Percentiles rank a stretch among this genome's conserved stretches.
These are phyloP conservation scores for Micromesistius poutassou DNA, from an alignment of 2,797 vertebrate species.

Conservation along the genomic window DNA sequence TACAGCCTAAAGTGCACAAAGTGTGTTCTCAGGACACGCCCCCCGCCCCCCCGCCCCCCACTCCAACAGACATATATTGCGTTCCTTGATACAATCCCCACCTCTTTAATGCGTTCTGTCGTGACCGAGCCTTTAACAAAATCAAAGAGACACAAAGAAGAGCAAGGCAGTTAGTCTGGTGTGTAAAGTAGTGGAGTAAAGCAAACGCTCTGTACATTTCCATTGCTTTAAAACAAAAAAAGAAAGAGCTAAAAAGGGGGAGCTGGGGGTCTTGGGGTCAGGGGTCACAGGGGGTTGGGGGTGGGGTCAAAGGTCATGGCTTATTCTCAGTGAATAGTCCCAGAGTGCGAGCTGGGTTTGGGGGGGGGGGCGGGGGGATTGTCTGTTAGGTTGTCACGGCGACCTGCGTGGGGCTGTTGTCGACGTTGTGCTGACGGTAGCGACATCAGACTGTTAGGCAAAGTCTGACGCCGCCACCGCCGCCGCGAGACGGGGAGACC, in stretches of 20 bases:
- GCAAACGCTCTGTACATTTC: constrained; percentile 39
- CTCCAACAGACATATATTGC: constrained; percentile 23
- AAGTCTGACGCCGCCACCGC: constrained; percentile 40
- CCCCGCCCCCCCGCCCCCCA: constrained; percentile 9
- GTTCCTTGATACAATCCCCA: constrained; percentile 42
- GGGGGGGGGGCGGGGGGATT: constrained; percentile 55
- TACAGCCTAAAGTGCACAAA: constrained; percentile 79
- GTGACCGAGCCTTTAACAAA: constrained; percentile 50
- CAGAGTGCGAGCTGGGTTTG: constrained; percentile 41
- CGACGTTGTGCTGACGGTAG: constrained; percentile 57
- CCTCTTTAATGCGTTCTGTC: constrained; percentile 52
- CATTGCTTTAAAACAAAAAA: constrained; percentile 49
- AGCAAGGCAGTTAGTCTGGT: constrained; percentile 56
- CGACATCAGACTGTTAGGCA: constrained; percentile 65
- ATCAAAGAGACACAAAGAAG: constrained; percentile 19
- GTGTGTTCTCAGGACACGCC: constrained; percentile 54
- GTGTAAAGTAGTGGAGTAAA: constrained; percentile 56
- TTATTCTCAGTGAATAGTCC: constrained; percentile 60
- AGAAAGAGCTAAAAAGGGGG: neutral
- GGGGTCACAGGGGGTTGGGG: too few relatives aligned
- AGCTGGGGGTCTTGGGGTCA: neutral
- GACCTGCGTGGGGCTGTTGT: constrained; percentile 38
- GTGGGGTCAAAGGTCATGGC: constrained; percentile 6
- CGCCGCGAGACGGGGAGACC: too few relatives aligned
- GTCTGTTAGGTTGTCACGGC: constrained; percentile 67